Base-by-base conservation (phyloP, 2,888 invertebrate species). In the Cataglyphis rosenhaueri region DNA sequence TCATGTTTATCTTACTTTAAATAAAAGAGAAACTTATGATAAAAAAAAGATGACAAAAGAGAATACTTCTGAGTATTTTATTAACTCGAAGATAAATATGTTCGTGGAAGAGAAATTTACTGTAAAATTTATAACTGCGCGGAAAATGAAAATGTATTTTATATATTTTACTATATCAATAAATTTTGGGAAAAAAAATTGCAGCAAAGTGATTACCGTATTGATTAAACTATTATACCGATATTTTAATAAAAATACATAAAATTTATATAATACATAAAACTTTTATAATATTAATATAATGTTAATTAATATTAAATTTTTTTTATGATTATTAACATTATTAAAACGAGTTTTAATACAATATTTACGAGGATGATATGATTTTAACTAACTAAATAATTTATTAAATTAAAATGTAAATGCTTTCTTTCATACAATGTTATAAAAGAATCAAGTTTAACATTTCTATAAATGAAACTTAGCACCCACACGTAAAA, bases 61-160 rank as follows among this genome's bases (percentile, higher is more conserved):
- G 10, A 74, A 35, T 4, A 18, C 32, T 61, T 29, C 10, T 74
- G 3, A 10, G 62, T 62, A 48, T 52, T 64, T 52, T 18, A 35
- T 35, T 48, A 75, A 75, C 52, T 75, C 10, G 25, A 64, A 62
- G 32, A 62, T 64, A 64, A 52, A 52, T 52, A 35, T 21, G n/a
- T 8, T 9, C 10, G 12, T 3, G 8, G 35, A 75, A 35, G 1
- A 6, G 21, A 74, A 18, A 15, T 48, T 1, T 44, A 12, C 3
- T 4, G 2, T 64, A 0, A 1, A 52, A 74, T 74, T 74, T 62
- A 48, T 52, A 15, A 57, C 18, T 3, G 1, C 6, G 6, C 8
- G 35, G 35, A 0, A 21, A 1, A 35, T 35, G 48, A 35, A 64
- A 35, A 64, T 0, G 15, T 62, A 10, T 48, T 64, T 64, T 25